These are phyloP conservation scores for Arbacia lixula DNA, from an alignment of 53 echinoderm and acorn worm species.

Conservation along the genomic window DNA sequence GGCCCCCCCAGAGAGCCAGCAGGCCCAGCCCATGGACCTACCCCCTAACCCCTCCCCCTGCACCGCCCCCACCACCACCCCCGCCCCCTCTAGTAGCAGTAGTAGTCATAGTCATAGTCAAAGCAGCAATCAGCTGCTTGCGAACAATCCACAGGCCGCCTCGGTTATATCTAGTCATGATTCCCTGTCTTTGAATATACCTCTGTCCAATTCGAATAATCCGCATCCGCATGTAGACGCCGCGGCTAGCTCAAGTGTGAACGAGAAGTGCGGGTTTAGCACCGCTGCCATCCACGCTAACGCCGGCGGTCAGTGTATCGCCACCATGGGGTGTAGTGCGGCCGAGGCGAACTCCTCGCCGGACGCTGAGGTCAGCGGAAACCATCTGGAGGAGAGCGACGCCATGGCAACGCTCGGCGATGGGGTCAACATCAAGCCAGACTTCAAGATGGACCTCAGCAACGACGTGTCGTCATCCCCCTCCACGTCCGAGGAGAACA, in stretches of 20 bases:
- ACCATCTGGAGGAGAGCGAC: background rate
- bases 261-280: slow-evolving; percentile 26
- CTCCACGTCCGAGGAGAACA: slow-evolving; percentile 3
- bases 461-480: slow-evolving; percentile 21
- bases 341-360: slow-evolving; percentile 16
- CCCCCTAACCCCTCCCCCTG: background rate
- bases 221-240: background rate
- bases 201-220: slow-evolving; percentile 25
- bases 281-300: slow-evolving; percentile 2
- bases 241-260: slow-evolving; percentile 22
- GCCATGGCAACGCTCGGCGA: too few species aligned
- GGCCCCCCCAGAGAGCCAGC: background rate
- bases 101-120: too few species aligned
- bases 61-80: too few species aligned
- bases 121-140: slow-evolving; percentile 26
- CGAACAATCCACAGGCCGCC: slow-evolving; percentile 17
- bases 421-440: slow-evolving; percentile 38
- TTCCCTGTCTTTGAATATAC: slow-evolving; percentile 23
- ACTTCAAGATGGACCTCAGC: slow-evolving; percentile 32
- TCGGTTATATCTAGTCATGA: slow-evolving; percentile 15
- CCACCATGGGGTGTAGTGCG: slow-evolving; percentile 31
- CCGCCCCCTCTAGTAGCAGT: too few species aligned
- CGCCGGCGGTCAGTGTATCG: slow-evolving; percentile 50
- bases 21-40: slow-evolving; percentile 11
- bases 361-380: background rate